Conservation (phyloP, 2,113 vertebrate species). For the Gallinago paraguaiae region DNA sequence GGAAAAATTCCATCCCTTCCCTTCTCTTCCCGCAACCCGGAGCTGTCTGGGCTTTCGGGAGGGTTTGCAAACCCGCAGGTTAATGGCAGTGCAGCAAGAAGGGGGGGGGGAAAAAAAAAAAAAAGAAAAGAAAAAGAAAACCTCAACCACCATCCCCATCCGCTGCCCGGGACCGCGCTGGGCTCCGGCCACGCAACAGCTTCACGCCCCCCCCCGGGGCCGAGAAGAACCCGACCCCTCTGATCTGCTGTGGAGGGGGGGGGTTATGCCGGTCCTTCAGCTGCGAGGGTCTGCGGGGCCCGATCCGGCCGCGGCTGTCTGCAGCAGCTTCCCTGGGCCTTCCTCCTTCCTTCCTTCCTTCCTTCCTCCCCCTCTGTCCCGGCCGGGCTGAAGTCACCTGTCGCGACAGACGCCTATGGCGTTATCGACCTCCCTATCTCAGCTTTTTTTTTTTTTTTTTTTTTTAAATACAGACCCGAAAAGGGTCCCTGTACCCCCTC, state of each 20-base stretch:
- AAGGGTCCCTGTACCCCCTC: rapidly evolving
- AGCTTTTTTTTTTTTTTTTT: background rate
- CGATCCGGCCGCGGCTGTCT: background rate
- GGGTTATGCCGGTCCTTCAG: rapidly evolving
- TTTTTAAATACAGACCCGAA: background rate
- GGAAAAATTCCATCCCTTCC: rapidly evolving
- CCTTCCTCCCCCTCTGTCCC: background rate
- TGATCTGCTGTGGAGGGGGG: background rate
- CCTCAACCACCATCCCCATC: background rate
- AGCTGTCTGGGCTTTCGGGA: background rate
- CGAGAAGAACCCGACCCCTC: background rate
- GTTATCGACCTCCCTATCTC: rapidly evolving
- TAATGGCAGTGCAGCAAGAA: background rate
- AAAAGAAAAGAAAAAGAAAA: background rate
- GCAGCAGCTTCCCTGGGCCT: background rate
- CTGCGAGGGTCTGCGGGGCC: background rate
- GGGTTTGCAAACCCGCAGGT: background rate
- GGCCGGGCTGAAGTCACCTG: background rate
- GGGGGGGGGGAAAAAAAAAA: background rate
- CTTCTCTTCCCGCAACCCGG: background rate
- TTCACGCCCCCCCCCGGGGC: rapidly evolving
- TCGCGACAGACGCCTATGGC: background rate
- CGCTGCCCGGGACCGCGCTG: rapidly evolving
- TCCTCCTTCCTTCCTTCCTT: background rate
- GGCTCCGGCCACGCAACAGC: background rate